phyloP scores from a whole-genome alignment of 2,113 vertebrate species.

The Scartelaos histophorus region DNA sequence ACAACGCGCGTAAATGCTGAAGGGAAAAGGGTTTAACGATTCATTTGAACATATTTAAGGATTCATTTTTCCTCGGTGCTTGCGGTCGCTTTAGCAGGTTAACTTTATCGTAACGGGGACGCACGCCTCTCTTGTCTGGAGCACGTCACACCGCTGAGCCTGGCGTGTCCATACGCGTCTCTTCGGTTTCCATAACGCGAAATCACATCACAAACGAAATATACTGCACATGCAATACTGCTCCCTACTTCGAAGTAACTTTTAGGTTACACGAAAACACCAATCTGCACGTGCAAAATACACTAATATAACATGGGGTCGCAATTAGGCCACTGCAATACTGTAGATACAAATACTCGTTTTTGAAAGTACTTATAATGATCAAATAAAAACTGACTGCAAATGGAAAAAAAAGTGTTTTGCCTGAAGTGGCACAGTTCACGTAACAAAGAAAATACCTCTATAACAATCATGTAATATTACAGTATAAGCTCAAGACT shows the following conservation, averaged over 20 bases:
- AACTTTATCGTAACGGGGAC: not conserved
- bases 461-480: too few relatives aligned
- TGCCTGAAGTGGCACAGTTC: not conserved
- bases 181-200: too few relatives aligned
- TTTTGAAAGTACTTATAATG: not conserved
- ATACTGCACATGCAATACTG: too few relatives aligned
- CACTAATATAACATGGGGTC: too few relatives aligned
- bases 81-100: not conserved
- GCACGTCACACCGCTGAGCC: slow-evolving; percentile 10
- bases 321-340: too few relatives aligned
- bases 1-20: not conserved
- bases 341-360: too few relatives aligned
- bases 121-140: not conserved
- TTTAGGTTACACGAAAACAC: not conserved
- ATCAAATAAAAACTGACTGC: too few relatives aligned
- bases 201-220: not conserved
- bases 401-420: not conserved
- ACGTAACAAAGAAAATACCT: not conserved
- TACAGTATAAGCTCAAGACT: too few relatives aligned
- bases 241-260: not conserved
- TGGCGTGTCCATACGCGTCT: not conserved
- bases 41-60: not conserved
- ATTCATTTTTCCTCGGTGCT: not conserved
- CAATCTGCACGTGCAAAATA: too few relatives aligned
- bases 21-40: not conserved